Conservation (phyloP, 2,888 invertebrate species). For the Drosophila leonis region DNA sequence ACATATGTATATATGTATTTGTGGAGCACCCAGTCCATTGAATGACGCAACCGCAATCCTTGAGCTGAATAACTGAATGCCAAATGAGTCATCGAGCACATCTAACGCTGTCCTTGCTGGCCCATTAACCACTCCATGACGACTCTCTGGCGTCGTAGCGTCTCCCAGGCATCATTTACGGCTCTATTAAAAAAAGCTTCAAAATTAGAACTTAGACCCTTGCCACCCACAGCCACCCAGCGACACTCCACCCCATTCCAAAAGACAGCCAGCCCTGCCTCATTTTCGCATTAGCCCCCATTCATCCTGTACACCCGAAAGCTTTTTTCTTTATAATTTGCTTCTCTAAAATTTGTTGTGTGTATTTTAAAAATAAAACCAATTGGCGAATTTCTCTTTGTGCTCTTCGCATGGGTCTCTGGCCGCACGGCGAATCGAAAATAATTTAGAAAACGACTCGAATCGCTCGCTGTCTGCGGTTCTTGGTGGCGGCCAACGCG, state of each 20-base stretch:
- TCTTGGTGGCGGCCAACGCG: slow-evolving; percentile 55
- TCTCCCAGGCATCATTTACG: slow-evolving; percentile 54
- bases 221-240: background rate
- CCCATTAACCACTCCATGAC: slow-evolving; percentile 70
- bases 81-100: slow-evolving; percentile 69
- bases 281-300: slow-evolving; percentile 24
- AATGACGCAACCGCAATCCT: slow-evolving; percentile 73
- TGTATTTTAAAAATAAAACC: slow-evolving; percentile 69
- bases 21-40: slow-evolving; percentile 5
- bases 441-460: slow-evolving; percentile 79
- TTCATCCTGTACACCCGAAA: slow-evolving; percentile 56
- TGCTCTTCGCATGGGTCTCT: slow-evolving; percentile 54
- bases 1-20: slow-evolving; percentile 1
- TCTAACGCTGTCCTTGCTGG: slow-evolving; percentile 55
- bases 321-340: slow-evolving; percentile 45
- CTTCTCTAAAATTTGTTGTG: slow-evolving; percentile 31
- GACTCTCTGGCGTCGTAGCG: slow-evolving; percentile 56
- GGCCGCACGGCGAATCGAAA: slow-evolving; percentile 57
- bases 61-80: slow-evolving; percentile 57
- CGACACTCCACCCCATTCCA: background rate
- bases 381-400: slow-evolving; percentile 63
- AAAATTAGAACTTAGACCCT: slow-evolving; percentile 55
- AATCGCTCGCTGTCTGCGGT: slow-evolving; percentile 72
- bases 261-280: background rate
- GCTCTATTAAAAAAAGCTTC: slow-evolving; percentile 53